A percentile compares a stretch with the other conserved stretches of the same genome.
Evolutionary conservation across 2,113 vertebrate species (phyloP).

Genomic region (Cromileptes altivelis): DNA sequence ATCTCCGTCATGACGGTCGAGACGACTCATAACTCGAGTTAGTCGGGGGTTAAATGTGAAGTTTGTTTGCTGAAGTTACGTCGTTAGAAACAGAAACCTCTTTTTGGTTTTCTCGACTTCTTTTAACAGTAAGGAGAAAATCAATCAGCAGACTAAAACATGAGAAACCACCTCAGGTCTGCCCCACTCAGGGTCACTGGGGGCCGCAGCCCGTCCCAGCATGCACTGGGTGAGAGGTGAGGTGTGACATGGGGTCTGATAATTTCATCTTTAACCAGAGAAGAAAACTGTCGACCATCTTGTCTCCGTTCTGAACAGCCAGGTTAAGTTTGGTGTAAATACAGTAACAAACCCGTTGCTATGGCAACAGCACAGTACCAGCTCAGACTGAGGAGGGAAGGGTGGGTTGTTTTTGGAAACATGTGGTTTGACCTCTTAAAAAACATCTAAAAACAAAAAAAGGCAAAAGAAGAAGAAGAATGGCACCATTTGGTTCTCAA

Average conservation of each 20-base stretch:
- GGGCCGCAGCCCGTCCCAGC: not conserved
- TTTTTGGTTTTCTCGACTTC: no score
- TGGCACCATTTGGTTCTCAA: constrained; percentile 43
- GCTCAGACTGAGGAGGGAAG: not conserved
- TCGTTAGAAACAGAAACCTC: no score
- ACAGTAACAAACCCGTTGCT: not conserved
- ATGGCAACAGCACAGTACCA: not conserved
- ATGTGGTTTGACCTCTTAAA: not conserved
- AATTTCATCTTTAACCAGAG: not conserved
- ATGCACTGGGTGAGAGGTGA: not conserved
- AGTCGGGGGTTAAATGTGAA: no score
- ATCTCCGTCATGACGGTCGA: no score
- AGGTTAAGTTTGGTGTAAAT: not conserved
- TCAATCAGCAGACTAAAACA: no score
- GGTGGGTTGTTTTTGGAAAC: not conserved
- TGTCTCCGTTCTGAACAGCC: not conserved
- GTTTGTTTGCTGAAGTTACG: no score
- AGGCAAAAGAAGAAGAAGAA: not conserved
- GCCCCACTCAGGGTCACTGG: no score
- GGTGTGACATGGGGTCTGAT: not conserved
- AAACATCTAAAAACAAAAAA: not conserved
- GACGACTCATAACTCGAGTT: no score
- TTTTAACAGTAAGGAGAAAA: no score
- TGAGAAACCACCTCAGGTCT: no score
- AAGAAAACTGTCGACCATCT: not conserved